phyloP scores from a whole-genome alignment of 2,797 vertebrate species.

The Phataginus tetradactyla region DNA sequence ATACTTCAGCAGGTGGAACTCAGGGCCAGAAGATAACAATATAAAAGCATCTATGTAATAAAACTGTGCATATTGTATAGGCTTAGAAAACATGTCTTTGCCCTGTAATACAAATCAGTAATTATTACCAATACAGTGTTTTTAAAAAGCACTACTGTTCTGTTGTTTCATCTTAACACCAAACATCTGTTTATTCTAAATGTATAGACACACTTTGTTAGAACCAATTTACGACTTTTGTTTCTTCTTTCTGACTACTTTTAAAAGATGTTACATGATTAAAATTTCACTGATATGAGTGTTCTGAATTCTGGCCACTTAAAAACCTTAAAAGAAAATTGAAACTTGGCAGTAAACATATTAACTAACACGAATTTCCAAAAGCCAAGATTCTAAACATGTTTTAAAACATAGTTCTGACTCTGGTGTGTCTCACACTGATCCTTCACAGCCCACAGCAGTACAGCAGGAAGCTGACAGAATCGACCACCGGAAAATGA shows the following conservation, averaged over 20 bases:
- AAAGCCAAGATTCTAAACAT: neutral
- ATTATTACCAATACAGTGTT: neutral
- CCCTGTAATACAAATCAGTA: slow-evolving; percentile 83
- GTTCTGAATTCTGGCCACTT: neutral
- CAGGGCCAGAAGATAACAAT: slow-evolving; percentile 89
- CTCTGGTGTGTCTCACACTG: neutral
- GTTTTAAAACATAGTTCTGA: rapidly evolving
- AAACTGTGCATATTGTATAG: slow-evolving; percentile 90
- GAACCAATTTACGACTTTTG: rapidly evolving
- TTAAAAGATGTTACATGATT: rapidly evolving
- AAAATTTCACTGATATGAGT: neutral
- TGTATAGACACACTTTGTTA: neutral
- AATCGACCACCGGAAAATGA: rapidly evolving
- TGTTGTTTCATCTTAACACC: no score
- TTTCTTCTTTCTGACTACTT: neutral
- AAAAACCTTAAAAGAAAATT: neutral
- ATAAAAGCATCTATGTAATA: slow-evolving; percentile 94
- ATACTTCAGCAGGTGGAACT: slow-evolving; percentile 89
- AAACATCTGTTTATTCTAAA: no score
- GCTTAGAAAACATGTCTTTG: slow-evolving; percentile 85
- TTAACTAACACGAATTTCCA: neutral
- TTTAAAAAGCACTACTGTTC: neutral
- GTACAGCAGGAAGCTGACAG: rapidly evolving
- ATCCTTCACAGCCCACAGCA: rapidly evolving
- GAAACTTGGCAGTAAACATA: neutral